Base-by-base conservation (phyloP, 1,140 invertebrate genomes). In the Leptopilina boulardi region DNA sequence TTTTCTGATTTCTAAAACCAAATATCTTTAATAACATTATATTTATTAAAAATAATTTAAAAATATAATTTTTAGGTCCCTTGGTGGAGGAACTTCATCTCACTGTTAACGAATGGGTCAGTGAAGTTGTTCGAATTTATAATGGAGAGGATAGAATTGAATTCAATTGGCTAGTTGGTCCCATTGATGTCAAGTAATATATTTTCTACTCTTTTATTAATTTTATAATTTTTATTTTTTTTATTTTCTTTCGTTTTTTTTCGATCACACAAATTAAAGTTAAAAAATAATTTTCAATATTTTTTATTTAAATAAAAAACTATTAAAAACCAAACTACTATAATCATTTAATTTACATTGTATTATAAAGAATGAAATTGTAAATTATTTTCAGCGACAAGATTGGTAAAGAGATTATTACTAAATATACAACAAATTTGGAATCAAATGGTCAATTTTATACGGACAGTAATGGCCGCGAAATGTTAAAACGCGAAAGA, bases 381-480 rank as follows among this genome's bases (percentile, higher is more conserved):
- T 47, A 47, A 2, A 15, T 47, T 15, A 0, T 47, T 87, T 88
- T 38, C 81, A 96, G 93, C 78, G 96, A 97, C 85, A 86, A 89
- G 0, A 85, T 93, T 66, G 97, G 97, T 0, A 97, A 96, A 87
- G 98, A 99, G 91, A 92, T 98, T 5, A 92, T 99, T 0, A 94
- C 93, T 0, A 92, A 93, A 56, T 98, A 95, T 72, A 89, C 91
- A 2, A 94, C 94, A 8, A 90, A 94, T 72, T 85, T 98, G 2
- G 78, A 92, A 0, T 94, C 94, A 0, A 91, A 94, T 5, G 93
- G 92, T 0, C 90, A 92, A 1, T 99, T 99, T 88, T 98, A 95
- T 85, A 99, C 98, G 0, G 98, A 99, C 89, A 95, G 97, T 0
- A 99, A 99, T 90, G 98, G 98, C 0, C 91, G 98, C 47, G 96